These are phyloP conservation scores for Andrena camellia DNA, from an alignment of 2,888 invertebrate genomes.

Conservation along the genomic window DNA sequence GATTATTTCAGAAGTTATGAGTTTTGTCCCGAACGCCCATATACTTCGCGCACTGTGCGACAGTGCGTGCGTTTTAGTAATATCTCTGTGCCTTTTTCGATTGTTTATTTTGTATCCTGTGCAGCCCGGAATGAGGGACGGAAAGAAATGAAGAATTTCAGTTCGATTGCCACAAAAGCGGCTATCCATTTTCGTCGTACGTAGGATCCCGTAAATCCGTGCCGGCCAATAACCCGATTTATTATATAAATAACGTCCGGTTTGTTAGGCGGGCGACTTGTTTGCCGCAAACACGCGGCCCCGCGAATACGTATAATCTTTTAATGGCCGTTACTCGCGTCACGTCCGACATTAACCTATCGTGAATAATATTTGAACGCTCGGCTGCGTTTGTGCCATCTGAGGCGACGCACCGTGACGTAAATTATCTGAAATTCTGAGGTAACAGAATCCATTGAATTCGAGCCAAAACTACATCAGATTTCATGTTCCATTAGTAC, in stretches of 20 bases:
- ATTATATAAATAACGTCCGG: conserved; percentile 56
- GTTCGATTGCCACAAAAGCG: conserved; percentile 25
- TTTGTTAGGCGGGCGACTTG: conserved; percentile 57
- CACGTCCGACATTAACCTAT: background rate
- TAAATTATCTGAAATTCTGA: background rate
- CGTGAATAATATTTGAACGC: conserved; percentile 4
- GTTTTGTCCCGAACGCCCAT: too few relatives aligned
- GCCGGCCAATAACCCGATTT: conserved; percentile 59
- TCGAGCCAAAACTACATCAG: background rate
- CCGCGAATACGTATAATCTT: conserved; percentile 41
- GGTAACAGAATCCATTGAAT: background rate
- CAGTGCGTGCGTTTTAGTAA: conserved; percentile 8
- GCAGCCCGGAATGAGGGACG: conserved; percentile 12
- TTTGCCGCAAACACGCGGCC: conserved; percentile 43
- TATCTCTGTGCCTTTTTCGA: background rate
- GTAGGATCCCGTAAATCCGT: conserved; percentile 50
- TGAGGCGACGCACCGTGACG: background rate
- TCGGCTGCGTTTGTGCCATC: background rate
- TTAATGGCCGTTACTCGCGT: conserved; percentile 30
- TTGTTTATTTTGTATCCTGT: conserved; percentile 15
- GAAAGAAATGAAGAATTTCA: conserved; percentile 36
- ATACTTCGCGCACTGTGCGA: too few relatives aligned
- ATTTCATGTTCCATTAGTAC: too few relatives aligned
- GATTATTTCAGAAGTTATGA: too few relatives aligned
- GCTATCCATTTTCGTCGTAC: conserved; percentile 39